Base-by-base conservation (phyloP, 2,888 invertebrate genomes). In the Orthonychiurus folsomi region DNA sequence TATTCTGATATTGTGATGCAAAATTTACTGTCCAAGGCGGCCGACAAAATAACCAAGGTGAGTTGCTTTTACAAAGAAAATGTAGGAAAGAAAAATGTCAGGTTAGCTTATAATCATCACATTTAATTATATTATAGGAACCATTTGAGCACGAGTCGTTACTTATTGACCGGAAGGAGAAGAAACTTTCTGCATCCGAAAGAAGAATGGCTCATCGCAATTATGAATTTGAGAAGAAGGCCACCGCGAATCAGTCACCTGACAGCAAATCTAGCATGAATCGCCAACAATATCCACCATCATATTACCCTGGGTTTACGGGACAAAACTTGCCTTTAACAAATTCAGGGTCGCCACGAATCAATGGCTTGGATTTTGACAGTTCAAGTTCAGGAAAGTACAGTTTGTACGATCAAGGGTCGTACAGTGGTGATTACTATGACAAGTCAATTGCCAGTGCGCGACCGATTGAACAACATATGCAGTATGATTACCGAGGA, bases 141-240 rank as follows among this genome's bases (percentile, higher is more conserved):
- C 96, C 96, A 0, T 96, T 96, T 79, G 89, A 92, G 73, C 96
- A 97, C 75, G 96, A 97, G 77, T 93, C 94, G 12, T 80, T 96
- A 60, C 80, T 97, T 37, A 88, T 95, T 2, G 96, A 96, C 78
- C 83, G 93, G 53, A 94, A 95, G 76, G 95, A 95, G 75, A 89
- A 94, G 77, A 92, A 94, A 74, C 79, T 96, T 53, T 93, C 94
- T 0, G 88, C 89, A 75, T 89, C 91, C 27, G 96, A 96, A 76
- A 96, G 96, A 77, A 81, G 92, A 70, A 79, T 94, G 60, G 96
- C 96, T 0, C 90, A 94, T 76, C 84, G 93, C 67, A 88, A 89
- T 52, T 96, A 96, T 76, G 94, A 95, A 76, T 80, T 93, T 69
- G 95, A 96, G 75, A 96, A 96, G 79, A 89, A 91, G 2, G 63